Percentiles rank a stretch among this genome's conserved stretches.
phyloP scores from a whole-genome alignment of 1,140 invertebrate genomes.

The Solenopsis fugax region DNA sequence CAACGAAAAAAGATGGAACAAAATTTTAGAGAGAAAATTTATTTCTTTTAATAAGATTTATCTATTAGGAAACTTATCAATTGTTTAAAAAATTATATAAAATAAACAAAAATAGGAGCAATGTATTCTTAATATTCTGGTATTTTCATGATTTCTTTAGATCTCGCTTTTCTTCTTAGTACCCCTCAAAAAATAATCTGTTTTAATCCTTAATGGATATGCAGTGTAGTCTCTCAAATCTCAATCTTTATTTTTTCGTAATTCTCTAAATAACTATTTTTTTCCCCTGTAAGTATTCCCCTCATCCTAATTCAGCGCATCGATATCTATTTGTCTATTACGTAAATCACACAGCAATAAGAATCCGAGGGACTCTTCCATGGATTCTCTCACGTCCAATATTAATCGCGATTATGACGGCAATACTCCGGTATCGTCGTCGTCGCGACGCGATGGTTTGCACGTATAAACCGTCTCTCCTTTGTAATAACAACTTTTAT shows the following conservation, averaged over 20 bases:
- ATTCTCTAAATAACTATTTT: neutral
- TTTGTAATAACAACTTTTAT: slow-evolving; percentile 71
- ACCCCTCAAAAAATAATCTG: neutral
- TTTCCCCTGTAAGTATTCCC: neutral
- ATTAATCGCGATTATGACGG: slow-evolving; percentile 66
- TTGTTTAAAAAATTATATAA: too few species aligned
- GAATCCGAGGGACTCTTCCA: neutral
- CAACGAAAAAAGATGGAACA: too few species aligned
- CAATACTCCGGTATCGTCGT: slow-evolving; percentile 22
- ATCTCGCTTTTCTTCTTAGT: neutral
- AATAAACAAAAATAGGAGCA: too few species aligned
- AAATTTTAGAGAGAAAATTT: too few species aligned
- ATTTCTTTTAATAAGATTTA: too few species aligned
- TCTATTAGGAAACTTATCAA: too few species aligned
- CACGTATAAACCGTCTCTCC: slow-evolving; percentile 55
- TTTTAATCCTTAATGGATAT: neutral
- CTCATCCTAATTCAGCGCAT: neutral
- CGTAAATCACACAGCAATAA: slow-evolving; percentile 11
- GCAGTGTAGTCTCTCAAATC: neutral
- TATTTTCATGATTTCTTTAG: too few species aligned
- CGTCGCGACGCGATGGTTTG: slow-evolving; percentile 18
- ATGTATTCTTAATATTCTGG: too few species aligned
- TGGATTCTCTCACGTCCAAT: slow-evolving; percentile 31
- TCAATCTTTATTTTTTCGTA: neutral
- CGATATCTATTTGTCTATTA: neutral